Base-by-base conservation (phyloP, 2,888 invertebrate species). In the Catocala fraxini region DNA sequence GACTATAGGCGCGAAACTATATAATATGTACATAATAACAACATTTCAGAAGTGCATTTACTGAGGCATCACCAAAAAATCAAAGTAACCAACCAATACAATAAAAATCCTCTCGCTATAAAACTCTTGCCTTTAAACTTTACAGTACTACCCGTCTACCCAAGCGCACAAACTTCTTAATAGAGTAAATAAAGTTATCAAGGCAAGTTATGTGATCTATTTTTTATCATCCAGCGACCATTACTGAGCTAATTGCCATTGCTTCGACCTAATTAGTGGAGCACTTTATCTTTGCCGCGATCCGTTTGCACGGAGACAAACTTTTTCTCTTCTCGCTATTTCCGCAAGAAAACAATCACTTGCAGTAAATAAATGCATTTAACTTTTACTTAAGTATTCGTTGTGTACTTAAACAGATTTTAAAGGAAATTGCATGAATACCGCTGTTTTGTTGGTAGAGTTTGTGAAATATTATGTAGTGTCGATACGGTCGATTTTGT, bases 191-290 rank as follows among this genome's bases (percentile, higher is more conserved):
- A 43, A 41, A 52, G 46, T 46, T 63, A 70, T 64, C 64, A 59
- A 48, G 52, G 46, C 45, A 58, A 65, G 51, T 52, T 57, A 65
- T 68, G 55, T 49, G n/a, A 68, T 64, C 60, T 15, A 57, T 75
- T 69, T 75, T 65, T 69, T 73, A 63, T 61, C 65, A 63, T 62
- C 57, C 49, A 67, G 63, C 56, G 62, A 59, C 63, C 68, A 70
- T 73, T 75, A 77, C 61, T 34, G 51, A 54, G 63, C 56, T 71
- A 70, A 68, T 68, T 65, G 59, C 59, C 43, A 53, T 53, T 49
- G 64, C 67, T 70, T 53, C 59, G 46, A 62, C 63, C 63, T 76
- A 76, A 76, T 76, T 72, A 69, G 70, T 74, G 45, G 41, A 51
- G 35, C 62, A 63, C 53, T 72, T 65, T 65, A 73, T 75, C 69